Evolutionary conservation across 2,113 vertebrate genomes (phyloP), one percentile per base, ranked within the genome.

Genomic region (Callipepla squamata): DNA sequence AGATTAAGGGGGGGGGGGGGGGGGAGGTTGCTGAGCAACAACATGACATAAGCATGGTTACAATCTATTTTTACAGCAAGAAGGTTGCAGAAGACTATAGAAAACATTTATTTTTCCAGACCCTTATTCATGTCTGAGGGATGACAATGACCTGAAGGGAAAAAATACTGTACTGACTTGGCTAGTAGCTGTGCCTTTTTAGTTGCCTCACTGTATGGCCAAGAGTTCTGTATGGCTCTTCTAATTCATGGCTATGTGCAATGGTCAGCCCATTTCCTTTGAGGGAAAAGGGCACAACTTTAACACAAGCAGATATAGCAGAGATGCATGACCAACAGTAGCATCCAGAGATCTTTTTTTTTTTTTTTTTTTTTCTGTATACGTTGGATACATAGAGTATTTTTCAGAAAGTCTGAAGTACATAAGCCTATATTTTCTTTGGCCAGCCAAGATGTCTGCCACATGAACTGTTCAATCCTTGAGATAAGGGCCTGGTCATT

Each of bases 1-100:
- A 95, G 94, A 92, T 92, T 87, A 66, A 55, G 57, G 34, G 30
- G 53, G 50, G 7, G 45, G 30, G 40, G 40, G 10, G 40, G 40
- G 40, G 7, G 65, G 59, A 89, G 89, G 96, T 97, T 97, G 97
- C 97, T 88, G 91, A 94, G 97, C 97, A 98, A 97, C 97, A 95
- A 9, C 4, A 32, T 94, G 96, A 94, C 67, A 66, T 94, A 72
- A 96, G 93, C 95, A 91, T 80, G 82, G 83, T 93, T 93, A 76
- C 81, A 62, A 87, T 95, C 93, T 97, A 97, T 97, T 97, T 97
- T 97, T 97, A 95, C 76, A 86, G 59, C 28, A 68, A 78, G 94
- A 95, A 91, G 93, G 80, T 92, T 93, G 93, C 87, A 87, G 88
- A 85, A 95, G 59, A 68, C 91, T 92, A 67, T 57, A 86, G 93